phyloP scores from a whole-genome alignment of 2,888 invertebrate species.

The Parnassius mnemosyne region DNA sequence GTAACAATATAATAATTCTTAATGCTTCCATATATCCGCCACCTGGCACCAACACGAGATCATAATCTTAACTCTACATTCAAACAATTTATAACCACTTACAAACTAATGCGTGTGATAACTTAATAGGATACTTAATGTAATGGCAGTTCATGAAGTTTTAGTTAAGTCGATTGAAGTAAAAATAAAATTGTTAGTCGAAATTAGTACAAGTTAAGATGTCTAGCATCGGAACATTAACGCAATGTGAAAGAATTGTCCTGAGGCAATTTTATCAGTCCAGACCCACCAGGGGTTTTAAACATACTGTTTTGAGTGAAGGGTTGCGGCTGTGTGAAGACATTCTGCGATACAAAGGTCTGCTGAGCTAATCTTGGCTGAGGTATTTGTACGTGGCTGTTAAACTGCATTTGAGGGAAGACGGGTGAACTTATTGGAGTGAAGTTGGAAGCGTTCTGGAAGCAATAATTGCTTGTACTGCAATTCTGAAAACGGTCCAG shows the following conservation, averaged over 20 bases:
- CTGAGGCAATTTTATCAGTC: slow-evolving; percentile 65
- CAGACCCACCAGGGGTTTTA: slow-evolving; percentile 58
- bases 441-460: slow-evolving; percentile 50
- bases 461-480: slow-evolving; percentile 43
- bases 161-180: slow-evolving; percentile 56
- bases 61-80: slow-evolving; percentile 55
- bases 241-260: slow-evolving; percentile 52
- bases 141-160: slow-evolving; percentile 73
- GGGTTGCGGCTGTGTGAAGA: slow-evolving; percentile 50
- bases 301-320: slow-evolving; percentile 50
- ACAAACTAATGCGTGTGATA: slow-evolving; percentile 59
- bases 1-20: slow-evolving; percentile 78
- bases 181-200: slow-evolving; percentile 52
- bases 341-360: slow-evolving; percentile 38
- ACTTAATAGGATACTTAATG: slow-evolving; percentile 68
- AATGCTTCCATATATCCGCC: slow-evolving; percentile 75
- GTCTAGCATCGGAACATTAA: slow-evolving; percentile 53
- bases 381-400: slow-evolving; percentile 69
- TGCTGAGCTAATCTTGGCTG: slow-evolving; percentile 57
- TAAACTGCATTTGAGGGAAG: slow-evolving; percentile 71
- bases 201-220: slow-evolving; percentile 34
- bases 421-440: slow-evolving; percentile 58
- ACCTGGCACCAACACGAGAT: slow-evolving; percentile 74
- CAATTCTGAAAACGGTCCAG: slow-evolving; percentile 68
- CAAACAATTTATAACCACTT: slow-evolving; percentile 69